Evolutionary conservation across 2,113 vertebrate species (phyloP), one percentile per base, ranked within the genome.

Genomic region (Cervus canadensis): DNA sequence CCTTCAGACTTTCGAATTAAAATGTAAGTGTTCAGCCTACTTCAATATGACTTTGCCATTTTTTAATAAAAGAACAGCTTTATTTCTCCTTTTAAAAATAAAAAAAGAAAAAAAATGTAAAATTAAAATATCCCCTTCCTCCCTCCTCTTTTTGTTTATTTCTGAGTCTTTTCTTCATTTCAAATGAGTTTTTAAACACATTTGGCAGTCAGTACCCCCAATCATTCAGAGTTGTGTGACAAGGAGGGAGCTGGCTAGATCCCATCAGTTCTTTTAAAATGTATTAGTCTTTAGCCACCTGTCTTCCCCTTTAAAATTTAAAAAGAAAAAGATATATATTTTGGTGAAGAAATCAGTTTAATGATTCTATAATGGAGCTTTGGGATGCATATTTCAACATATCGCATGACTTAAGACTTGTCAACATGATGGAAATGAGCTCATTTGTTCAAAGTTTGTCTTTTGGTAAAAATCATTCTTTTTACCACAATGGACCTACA

Each of bases 131-230:
- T 52, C 45, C 71, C 82, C 50, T 92, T 89, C n/a, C 94, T 76
- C 76, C 85, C 92, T 94, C 83, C 92, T 59, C 64, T 95, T 96
- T 97, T 98, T 97, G 95, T 97, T 98, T 98, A 97, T 91, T 91
- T 95, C 94, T 97, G 95, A 97, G 93, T 97, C 93, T 98, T 98
- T 97, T 97, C 96, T 98, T 98, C 98, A 97, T 97, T 94, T 97
- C 89, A 97, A 98, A 97, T 97, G 97, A 98, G 94, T 97, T 93
- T 97, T 97, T 96, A 97, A 98, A 97, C 96, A 98, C 93, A 97
- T 97, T 98, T 98, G 98, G 97, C 97, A 97, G 98, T 91, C 96
- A 94, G 88, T 89, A 93, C 86, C 97, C 95, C 95, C 95, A 98
- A 97, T 98, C 98, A 98, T 97, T 98, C 97, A 98, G 97, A 97